Conservation (phyloP, 2,113 vertebrate genomes). For the Hypocryptadius cinnamomeus region DNA sequence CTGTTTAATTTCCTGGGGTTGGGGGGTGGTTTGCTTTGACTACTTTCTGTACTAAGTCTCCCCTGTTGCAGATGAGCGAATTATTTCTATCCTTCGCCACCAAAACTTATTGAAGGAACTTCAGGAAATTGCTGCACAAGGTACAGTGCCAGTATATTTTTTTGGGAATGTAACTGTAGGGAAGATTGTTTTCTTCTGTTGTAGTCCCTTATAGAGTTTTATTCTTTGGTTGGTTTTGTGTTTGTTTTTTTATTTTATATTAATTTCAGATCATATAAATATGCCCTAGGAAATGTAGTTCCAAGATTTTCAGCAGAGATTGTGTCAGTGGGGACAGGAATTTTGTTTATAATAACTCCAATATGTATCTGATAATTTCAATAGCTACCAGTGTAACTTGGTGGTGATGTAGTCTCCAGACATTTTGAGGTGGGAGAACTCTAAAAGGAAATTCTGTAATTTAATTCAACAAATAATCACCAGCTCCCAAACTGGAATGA, state of each 20-base stretch:
- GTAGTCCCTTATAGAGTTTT: neutral
- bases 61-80: conserved; percentile 80
- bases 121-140: conserved; percentile 85
- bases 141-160: conserved; percentile 61
- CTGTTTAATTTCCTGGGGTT: neutral
- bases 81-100: conserved; percentile 87
- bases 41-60: neutral
- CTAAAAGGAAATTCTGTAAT: neutral
- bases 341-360: neutral
- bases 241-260: neutral
- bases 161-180: neutral
- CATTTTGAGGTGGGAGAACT: neutral
- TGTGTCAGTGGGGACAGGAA: neutral
- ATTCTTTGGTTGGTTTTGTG: neutral
- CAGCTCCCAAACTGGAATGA: neutral
- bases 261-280: neutral
- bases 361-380: neutral
- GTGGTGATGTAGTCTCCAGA: neutral
- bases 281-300: neutral
- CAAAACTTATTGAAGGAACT: conserved; percentile 88
- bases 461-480: neutral
- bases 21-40: neutral
- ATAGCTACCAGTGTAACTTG: neutral
- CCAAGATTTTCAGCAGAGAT: neutral
- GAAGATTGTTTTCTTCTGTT: neutral